Percentiles rank a stretch among this genome's conserved stretches.
These are phyloP conservation scores for Acanthopagrus latus DNA, from an alignment of 2,797 vertebrate genomes.

Conservation along the genomic window DNA sequence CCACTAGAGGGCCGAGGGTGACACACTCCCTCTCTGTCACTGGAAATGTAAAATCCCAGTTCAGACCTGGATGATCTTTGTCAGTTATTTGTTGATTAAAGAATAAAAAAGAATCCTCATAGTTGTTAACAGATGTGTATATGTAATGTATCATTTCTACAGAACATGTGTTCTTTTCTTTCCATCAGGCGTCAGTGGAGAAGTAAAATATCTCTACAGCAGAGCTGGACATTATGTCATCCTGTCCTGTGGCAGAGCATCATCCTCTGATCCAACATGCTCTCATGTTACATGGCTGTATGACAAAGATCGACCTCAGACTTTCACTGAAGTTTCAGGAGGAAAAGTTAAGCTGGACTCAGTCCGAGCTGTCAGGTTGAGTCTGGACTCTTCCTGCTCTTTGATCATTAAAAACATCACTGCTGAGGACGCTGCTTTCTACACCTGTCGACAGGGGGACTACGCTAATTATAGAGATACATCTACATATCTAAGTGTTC, in stretches of 20 bases:
- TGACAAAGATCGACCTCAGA: rapidly evolving
- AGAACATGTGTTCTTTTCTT: constrained; percentile 2
- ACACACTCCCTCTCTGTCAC: not conserved
- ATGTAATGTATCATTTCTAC: not conserved
- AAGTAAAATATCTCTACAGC: rapidly evolving
- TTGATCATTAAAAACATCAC: constrained; percentile 30
- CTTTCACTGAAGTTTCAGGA: rapidly evolving
- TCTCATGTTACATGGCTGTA: rapidly evolving
- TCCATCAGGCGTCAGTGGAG: not conserved
- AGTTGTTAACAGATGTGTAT: not conserved
- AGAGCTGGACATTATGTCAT: not conserved
- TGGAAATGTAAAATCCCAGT: not conserved
- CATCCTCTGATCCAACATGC: not conserved
- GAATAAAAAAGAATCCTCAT: too few relatives aligned
- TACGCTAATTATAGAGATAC: rapidly evolving
- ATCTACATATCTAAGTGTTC: rapidly evolving
- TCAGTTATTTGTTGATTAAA: too few relatives aligned
- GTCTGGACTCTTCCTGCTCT: constrained; percentile 15
- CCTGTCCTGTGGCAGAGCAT: rapidly evolving
- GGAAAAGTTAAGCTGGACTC: not conserved
- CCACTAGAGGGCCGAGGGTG: not conserved
- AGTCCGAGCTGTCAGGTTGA: constrained; percentile 10
- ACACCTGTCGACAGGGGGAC: rapidly evolving
- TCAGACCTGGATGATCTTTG: not conserved
- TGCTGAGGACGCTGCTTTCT: constrained; percentile 7